phyloP scores from a whole-genome alignment of 2,888 invertebrate genomes.

The Acronicta leporina region DNA sequence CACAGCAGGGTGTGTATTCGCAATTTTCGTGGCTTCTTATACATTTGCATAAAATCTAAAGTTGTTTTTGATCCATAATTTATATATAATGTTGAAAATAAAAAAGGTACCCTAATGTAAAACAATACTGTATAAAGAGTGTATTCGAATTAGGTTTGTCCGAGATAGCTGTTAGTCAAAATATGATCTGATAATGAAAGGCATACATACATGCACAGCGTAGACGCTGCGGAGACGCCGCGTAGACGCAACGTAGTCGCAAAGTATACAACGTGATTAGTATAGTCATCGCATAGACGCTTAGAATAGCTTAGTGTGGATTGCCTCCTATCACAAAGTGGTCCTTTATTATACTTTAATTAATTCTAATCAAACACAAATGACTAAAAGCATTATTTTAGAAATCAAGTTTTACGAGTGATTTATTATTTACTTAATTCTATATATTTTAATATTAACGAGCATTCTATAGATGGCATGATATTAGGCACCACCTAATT shows the following conservation, averaged over 20 bases:
- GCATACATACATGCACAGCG: neutral
- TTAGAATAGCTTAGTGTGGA: too few relatives aligned
- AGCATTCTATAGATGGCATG: constrained; percentile 26
- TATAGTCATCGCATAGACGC: too few relatives aligned
- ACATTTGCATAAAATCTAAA: constrained; percentile 69
- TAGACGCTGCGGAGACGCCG: neutral
- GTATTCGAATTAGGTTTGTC: neutral
- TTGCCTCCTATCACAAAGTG: too few relatives aligned
- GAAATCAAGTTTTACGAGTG: constrained; percentile 18
- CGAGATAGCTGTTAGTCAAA: neutral
- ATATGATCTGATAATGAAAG: too few relatives aligned
- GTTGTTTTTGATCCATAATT: constrained; percentile 44
- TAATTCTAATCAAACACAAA: constrained; percentile 5
- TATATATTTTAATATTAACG: constrained; percentile 39
- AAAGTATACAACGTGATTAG: too few relatives aligned
- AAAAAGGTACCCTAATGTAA: constrained; percentile 29
- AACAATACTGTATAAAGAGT: constrained; percentile 26
- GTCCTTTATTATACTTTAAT: neutral
- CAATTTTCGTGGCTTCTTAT: constrained; percentile 66
- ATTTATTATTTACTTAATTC: constrained; percentile 21
- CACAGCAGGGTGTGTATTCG: constrained; percentile 68
- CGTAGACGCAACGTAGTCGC: neutral
- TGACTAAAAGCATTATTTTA: constrained; percentile 17
- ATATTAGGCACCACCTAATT: constrained; percentile 44
- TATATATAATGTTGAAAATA: constrained; percentile 36